phyloP scores from a whole-genome alignment of 2,113 vertebrate genomes.

The Falcunculus frontatus region DNA sequence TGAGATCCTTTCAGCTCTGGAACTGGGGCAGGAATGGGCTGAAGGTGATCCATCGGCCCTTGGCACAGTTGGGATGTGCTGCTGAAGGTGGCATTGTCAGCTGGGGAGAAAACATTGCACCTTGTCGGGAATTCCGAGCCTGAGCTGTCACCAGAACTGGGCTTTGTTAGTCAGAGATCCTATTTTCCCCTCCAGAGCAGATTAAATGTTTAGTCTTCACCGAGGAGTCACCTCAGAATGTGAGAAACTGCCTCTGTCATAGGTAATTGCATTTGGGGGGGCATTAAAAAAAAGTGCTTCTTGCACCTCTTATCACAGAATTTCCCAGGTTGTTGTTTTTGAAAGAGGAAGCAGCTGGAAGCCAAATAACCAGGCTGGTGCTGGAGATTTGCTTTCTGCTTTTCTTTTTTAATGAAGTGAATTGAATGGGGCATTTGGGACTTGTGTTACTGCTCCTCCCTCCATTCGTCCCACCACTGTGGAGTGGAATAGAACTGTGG shows the following conservation, averaged over 20 bases:
- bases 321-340: background rate
- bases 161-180: background rate
- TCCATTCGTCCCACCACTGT: fast-evolving
- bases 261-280: too few relatives aligned
- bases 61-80: background rate
- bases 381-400: background rate
- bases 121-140: background rate
- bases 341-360: background rate
- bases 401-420: background rate
- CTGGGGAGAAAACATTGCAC: background rate
- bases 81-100: background rate
- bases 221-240: background rate
- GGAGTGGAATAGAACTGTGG: background rate
- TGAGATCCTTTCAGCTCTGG: background rate
- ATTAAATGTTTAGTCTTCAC: background rate
- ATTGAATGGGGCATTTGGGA: background rate
- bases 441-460: background rate
- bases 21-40: background rate
- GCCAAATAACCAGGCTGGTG: background rate
- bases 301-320: background rate
- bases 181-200: background rate
- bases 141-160: background rate
- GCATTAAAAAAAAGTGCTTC: background rate
- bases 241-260: background rate
- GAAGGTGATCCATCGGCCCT: background rate